Evolutionary conservation across 1,140 invertebrate species (phyloP), one percentile per base, ranked within the genome.

Genomic region (Tachypleus tridentatus): DNA sequence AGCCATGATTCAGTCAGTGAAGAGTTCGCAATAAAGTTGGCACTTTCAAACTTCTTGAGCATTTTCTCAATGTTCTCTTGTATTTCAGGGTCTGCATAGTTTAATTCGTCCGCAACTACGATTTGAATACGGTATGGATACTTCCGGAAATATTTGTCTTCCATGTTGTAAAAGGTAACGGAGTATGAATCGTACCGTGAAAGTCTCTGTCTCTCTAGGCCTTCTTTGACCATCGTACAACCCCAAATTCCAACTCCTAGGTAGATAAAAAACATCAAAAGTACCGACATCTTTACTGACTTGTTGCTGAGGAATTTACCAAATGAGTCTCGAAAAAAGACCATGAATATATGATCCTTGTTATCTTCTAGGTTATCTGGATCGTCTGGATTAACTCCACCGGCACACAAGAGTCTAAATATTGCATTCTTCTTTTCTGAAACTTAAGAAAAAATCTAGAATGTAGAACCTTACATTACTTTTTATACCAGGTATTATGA

Each of bases 1-100:
- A 97, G 74, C 93, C 93, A 97, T 1, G 90, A 95, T 76, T 95
- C 91, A 0, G 91, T 92, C 72, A 92, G 93, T 0, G 89, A 74
- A 0, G 86, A 84, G 8, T 74, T 77, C 29, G 77, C 77, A 50
- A 94, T 87, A 74, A 87, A 95, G 0, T 84, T 82, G 0, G 87
- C 89, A 59, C 85, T 85, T 74, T 96, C 93, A 67, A 97, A 82
- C 29, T 81, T 83, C 61, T 83, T 80, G 0, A 90, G 87, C 51
- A 97, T 77, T 51, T 84, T 82, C 76, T 93, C 89, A 48, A 97
- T 82, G 74, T 88, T 80, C 8, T 83, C 72, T 74, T 94, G 91
- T 0, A 90, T 82, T 58, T 79, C 73, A 2, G 85, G 85, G 75
- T 94, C 85, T 6, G 89, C 91, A 77, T 96, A 94, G 73, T 95